Evolutionary conservation across 2,113 vertebrate species (phyloP).

Genomic region (Progne subis): DNA sequence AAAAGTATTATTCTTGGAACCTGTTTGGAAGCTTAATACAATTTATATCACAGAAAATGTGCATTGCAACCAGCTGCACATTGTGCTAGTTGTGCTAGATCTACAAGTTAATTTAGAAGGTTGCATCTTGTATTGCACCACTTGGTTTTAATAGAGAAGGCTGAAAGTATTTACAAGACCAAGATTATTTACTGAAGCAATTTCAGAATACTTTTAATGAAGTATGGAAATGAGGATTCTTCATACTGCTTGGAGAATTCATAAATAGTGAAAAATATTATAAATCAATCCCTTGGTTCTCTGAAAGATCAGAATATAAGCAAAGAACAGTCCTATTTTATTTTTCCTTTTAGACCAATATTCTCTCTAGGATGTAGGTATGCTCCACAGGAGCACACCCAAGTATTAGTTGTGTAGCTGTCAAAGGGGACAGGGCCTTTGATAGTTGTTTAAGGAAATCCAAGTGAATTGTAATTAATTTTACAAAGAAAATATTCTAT

Average conservation of each 20-base stretch:
- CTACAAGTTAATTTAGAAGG: not conserved
- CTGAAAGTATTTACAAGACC: not conserved
- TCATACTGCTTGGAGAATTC: not conserved
- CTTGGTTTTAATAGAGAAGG: not conserved
- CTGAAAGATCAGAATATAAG: not conserved
- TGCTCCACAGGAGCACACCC: not conserved
- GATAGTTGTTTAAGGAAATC: not conserved
- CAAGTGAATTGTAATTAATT: not conserved
- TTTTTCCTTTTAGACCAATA: not conserved
- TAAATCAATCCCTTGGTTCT: not conserved
- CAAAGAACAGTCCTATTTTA: not conserved
- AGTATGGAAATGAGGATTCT: not conserved
- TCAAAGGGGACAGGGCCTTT: not conserved
- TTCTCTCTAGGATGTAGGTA: not conserved
- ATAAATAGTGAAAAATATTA: not conserved
- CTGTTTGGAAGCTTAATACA: not conserved
- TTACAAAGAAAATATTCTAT: not conserved
- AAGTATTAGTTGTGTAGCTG: not conserved
- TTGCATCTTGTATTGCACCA: not conserved
- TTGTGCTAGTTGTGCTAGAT: not conserved
- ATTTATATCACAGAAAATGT: not conserved
- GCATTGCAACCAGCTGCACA: not conserved
- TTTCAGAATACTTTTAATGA: slow-evolving; percentile 27
- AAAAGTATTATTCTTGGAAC: not conserved
- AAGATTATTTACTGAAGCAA: slow-evolving; percentile 36